These are phyloP conservation scores for Lanistes nyassanus DNA, from an alignment of 1,140 invertebrate genomes.

Conservation along the genomic window DNA sequence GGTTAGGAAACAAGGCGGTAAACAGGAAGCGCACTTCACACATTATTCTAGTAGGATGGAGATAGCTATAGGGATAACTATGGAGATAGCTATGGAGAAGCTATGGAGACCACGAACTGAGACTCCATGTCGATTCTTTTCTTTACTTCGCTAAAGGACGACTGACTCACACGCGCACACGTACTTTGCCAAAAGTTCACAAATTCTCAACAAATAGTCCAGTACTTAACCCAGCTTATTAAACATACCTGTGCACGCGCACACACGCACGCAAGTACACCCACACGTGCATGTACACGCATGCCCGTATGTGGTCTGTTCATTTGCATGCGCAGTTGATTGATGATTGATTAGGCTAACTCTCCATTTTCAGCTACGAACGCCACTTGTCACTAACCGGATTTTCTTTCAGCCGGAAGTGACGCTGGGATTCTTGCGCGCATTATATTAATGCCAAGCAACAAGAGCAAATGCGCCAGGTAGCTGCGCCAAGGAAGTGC, in stretches of 20 bases:
- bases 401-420: neutral
- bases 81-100: neutral
- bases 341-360: neutral
- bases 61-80: too few relatives aligned
- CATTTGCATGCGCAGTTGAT: neutral
- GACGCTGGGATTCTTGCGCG: neutral
- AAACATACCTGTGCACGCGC: neutral
- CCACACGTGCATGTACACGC: neutral
- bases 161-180: too few relatives aligned
- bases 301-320: neutral
- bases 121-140: too few relatives aligned
- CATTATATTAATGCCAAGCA: neutral
- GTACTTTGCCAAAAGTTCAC: too few relatives aligned
- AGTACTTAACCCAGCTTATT: neutral
- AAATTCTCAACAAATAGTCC: neutral
- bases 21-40: too few relatives aligned
- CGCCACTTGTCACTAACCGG: neutral
- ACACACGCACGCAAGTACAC: slow-evolving; percentile 1
- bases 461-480: too few relatives aligned
- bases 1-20: too few relatives aligned
- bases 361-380: neutral
- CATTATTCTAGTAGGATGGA: too few relatives aligned
- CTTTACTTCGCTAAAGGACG: too few relatives aligned
- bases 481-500: too few relatives aligned
- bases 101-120: neutral